phyloP scores from a whole-genome alignment of 2,888 invertebrate genomes.

The Tethea ocularis region DNA sequence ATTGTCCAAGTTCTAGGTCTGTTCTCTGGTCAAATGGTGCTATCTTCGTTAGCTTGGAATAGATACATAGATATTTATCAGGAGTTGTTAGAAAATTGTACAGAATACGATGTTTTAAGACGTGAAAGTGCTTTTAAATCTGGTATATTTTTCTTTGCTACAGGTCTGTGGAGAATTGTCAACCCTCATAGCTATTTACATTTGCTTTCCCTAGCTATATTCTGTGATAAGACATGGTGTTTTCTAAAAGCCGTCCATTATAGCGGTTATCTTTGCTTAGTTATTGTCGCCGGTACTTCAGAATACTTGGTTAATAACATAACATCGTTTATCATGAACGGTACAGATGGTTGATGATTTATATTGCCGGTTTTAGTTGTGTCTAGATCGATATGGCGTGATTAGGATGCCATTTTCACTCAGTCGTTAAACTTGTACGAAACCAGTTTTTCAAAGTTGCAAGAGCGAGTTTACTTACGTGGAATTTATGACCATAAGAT shows the following conservation, averaged over 20 bases:
- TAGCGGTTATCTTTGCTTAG: slow-evolving; percentile 87
- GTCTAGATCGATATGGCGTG: slow-evolving; percentile 2
- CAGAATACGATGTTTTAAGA: slow-evolving; percentile 74
- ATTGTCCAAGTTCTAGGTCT: slow-evolving; percentile 86
- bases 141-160: slow-evolving; percentile 88
- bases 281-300: slow-evolving; percentile 87
- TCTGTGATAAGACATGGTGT: slow-evolving; percentile 92
- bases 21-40: slow-evolving; percentile 87
- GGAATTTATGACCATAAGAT: background rate
- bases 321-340: slow-evolving; percentile 48
- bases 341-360: slow-evolving; percentile 43
- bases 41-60: slow-evolving; percentile 93
- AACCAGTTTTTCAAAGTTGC: slow-evolving; percentile 18
- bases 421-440: background rate
- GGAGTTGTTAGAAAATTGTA: slow-evolving; percentile 87
- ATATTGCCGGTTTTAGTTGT: background rate
- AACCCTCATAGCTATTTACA: slow-evolving; percentile 92
- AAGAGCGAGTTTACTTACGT: slow-evolving; percentile 16
- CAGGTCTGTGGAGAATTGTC: slow-evolving; percentile 89
- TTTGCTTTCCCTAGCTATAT: slow-evolving; percentile 88
- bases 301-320: slow-evolving; percentile 85
- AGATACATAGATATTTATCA: slow-evolving; percentile 92
- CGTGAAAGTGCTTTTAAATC: slow-evolving; percentile 86
- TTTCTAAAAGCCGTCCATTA: slow-evolving; percentile 89
- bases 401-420: background rate